Percentiles rank a stretch among this genome's conserved stretches.
Conservation (phyloP, 2,888 invertebrate species). For the Parasteatoda lunata region DNA sequence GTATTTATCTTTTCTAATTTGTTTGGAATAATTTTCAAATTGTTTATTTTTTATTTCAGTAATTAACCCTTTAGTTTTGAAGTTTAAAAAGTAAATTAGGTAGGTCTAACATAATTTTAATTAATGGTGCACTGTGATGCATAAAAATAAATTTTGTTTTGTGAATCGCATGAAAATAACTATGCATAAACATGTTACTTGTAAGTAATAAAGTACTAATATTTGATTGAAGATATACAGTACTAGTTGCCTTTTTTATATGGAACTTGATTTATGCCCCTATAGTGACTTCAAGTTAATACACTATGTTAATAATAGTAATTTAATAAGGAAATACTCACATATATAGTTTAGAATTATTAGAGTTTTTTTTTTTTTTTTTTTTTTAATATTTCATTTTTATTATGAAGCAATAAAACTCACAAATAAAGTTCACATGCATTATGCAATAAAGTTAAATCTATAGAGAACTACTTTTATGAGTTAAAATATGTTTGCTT, state of each 20-base stretch:
- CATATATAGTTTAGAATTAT: slow-evolving; percentile 46
- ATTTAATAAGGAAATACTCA: slow-evolving; percentile 20
- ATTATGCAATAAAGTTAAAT: slow-evolving; percentile 17
- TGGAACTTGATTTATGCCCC: slow-evolving; percentile 19
- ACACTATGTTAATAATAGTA: slow-evolving; percentile 41
- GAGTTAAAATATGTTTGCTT: too few relatives aligned
- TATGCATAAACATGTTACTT: too few relatives aligned
- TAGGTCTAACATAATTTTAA: too few relatives aligned
- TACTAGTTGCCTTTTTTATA: slow-evolving; percentile 30
- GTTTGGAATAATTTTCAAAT: too few relatives aligned
- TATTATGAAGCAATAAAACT: slow-evolving; percentile 57
- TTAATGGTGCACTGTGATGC: too few relatives aligned
- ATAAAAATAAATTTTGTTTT: too few relatives aligned
- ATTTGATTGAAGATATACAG: slow-evolving; percentile 40
- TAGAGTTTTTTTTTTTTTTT: slow-evolving; percentile 30
- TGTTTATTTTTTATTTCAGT: too few relatives aligned
- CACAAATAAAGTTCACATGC: slow-evolving; percentile 29
- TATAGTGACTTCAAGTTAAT: slow-evolving; percentile 29
- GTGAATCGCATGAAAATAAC: too few relatives aligned
- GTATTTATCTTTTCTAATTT: too few relatives aligned
- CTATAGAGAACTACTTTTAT: too few relatives aligned
- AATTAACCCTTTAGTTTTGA: too few relatives aligned
- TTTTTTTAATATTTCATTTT: slow-evolving; percentile 24
- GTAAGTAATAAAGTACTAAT: not conserved
- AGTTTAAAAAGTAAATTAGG: too few relatives aligned